Conservation (phyloP, 2,797 vertebrate genomes). For the Schizopygopsis malacanthus region DNA sequence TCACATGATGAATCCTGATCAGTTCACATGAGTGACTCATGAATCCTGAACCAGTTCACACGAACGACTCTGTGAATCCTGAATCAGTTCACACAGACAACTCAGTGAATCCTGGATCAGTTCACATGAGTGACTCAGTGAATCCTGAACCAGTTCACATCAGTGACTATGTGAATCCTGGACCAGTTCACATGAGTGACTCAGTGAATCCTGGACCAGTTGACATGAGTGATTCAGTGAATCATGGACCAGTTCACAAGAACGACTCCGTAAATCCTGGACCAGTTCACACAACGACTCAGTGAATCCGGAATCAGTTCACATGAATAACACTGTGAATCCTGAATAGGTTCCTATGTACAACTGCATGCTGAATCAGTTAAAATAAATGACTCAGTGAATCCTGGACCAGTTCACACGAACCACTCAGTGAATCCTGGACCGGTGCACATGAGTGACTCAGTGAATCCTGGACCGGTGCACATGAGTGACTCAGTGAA, state of each 20-base stretch:
- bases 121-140: not conserved
- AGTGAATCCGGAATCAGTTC: not conserved
- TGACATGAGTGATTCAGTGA: too few species aligned
- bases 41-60: not conserved
- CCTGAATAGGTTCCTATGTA: not conserved
- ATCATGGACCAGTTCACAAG: not conserved
- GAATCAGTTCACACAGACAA: rapidly evolving
- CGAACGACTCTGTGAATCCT: too few species aligned
- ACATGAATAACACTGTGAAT: not conserved
- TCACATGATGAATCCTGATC: too few species aligned
- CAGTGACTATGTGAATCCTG: too few species aligned
- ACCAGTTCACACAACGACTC: rapidly evolving
- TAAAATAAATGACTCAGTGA: not conserved
- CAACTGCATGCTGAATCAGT: not conserved
- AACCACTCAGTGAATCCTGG: too few species aligned
- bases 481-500: too few species aligned
- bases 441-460: too few species aligned
- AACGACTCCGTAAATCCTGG: not conserved
- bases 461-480: too few species aligned
- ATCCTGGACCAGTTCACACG: too few species aligned
- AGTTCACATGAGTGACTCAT: too few species aligned
- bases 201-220: not conserved
- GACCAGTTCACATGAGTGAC: not conserved
- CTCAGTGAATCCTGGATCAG: too few species aligned
- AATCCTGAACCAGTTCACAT: not conserved